Evolutionary conservation across 2,797 vertebrate genomes (phyloP).

Genomic region (Rhabdophis nuchalis): DNA sequence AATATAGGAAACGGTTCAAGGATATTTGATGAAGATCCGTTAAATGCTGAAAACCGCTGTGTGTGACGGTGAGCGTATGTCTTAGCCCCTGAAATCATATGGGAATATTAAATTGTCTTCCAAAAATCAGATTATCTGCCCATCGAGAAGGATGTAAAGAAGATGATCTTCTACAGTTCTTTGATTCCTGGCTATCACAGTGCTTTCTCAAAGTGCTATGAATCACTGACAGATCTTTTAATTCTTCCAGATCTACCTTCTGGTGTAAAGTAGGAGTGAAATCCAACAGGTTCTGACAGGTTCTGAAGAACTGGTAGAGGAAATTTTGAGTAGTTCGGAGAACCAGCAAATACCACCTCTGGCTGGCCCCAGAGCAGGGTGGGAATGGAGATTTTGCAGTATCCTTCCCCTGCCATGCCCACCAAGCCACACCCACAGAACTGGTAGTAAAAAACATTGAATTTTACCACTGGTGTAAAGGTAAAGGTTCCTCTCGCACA

Average conservation of each 20-base stretch:
- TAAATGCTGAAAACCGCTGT: not conserved
- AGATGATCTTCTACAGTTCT: not conserved
- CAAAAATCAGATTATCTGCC: not conserved
- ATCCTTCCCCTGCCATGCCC: no score
- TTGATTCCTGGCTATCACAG: not conserved
- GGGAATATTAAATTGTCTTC: not conserved
- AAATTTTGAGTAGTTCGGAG: no score
- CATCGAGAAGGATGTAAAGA: not conserved
- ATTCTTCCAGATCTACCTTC: not conserved
- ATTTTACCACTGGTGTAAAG: no score
- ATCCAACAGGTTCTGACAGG: no score
- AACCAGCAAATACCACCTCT: no score
- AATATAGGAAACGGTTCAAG: conserved; percentile 2
- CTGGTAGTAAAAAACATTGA: no score
- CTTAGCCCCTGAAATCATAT: not conserved
- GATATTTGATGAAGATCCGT: conserved; percentile 16
- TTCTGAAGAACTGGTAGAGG: no score
- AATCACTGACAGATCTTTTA: not conserved
- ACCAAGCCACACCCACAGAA: no score
- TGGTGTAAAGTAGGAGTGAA: no score
- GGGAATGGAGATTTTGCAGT: no score
- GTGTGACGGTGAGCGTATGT: not conserved
- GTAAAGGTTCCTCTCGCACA: no score
- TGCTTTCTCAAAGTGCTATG: not conserved
- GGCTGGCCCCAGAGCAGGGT: no score